Evolutionary conservation across 2,888 invertebrate genomes (phyloP), one percentile per base, ranked within the genome.

Genomic region (Drosophila fungiperda): DNA sequence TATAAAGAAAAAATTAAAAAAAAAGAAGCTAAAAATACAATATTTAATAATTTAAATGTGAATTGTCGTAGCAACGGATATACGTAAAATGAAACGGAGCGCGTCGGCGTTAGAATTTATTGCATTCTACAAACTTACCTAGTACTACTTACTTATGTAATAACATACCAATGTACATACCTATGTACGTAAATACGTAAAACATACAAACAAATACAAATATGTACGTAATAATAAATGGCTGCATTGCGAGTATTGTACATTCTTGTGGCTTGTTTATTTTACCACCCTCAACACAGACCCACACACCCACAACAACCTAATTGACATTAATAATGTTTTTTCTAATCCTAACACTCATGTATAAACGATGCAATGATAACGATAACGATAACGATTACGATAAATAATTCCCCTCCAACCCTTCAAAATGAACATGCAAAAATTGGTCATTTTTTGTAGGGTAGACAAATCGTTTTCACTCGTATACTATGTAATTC

Each of bases 51-150:
- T 71, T 73, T 90, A 86, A 90, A 81, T 90, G 91, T 90, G 91
- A 83, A 90, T 89, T 83, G 87, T 90, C 76, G 84, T 90, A 90
- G 90, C 83, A 79, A 91, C 91, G 81, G 84, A 92, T 84, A 92
- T 91, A 91, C 91, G 91, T 91, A 88, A 90, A 76, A 71, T 62
- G 81, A 73, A 69, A 68, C 67, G 81, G 63, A 74, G 78, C 75
- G 82, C 70, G 61, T 23, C 60, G 59, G 63, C 83, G 71, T 80
- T 75, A 65, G 76, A 83, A 75, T 72, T 82, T 78, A 82, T 74
- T 83, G 68, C 81, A 83, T 71, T 76, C 77, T 80, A 90, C 80
- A 89, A 82, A 38, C 77, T 80, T 86, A 90, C 81, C 89, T 87
- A 90, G 81, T 87, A 90, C 74, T 76, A 88, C 72, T 73, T 70